Base-by-base conservation (phyloP, 1,140 invertebrate species). In the Listronotus bonariensis region DNA sequence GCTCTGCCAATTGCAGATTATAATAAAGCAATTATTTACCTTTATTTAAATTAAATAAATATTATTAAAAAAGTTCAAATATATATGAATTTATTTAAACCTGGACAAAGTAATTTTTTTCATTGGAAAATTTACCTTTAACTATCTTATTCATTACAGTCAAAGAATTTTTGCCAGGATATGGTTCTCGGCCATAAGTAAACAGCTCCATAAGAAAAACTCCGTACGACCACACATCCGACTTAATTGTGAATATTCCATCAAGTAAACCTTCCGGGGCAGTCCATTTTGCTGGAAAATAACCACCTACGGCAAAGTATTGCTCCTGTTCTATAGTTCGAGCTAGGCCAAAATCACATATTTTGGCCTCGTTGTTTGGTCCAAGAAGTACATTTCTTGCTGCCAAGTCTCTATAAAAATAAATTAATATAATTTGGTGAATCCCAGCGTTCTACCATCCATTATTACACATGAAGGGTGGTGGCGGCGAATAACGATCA, bases 301-400 rank as follows among this genome's bases (percentile, higher is more conserved):
- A 41, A 1, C 17, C 40, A 20, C 15, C 15, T 11, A 10, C 40
- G 4, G 15, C 11, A 12, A 3, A 41, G 36, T 41, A 34, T 18
- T 10, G 12, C 38, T 18, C 0, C 3, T 18, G 4, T 12, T 41
- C 26, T 8, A 54, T 54, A n/a, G 38, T 34, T 40, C 53, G 17
- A 18, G 53, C 53, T 6, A 55, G 40, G 18, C 53, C 53, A 15
- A 55, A 55, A 26, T 55, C 53, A 18, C 36, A 8, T 12, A 55
- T 42, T 20, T 55, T 55, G 7, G 31, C 53, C 18, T 18, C 11
- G 15, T 17, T 26, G 7, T 31, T 42, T 18, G 38, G 34, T 17
- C 20, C 20, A 3, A 55, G 15, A 17, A 55, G 53, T 31, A 55
- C 53, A 12, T 55, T 55, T 34, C 53, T 55, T 8, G 53, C 53